Base-by-base conservation (phyloP, 2,888 invertebrate genomes). In the Synergus japonicus region DNA sequence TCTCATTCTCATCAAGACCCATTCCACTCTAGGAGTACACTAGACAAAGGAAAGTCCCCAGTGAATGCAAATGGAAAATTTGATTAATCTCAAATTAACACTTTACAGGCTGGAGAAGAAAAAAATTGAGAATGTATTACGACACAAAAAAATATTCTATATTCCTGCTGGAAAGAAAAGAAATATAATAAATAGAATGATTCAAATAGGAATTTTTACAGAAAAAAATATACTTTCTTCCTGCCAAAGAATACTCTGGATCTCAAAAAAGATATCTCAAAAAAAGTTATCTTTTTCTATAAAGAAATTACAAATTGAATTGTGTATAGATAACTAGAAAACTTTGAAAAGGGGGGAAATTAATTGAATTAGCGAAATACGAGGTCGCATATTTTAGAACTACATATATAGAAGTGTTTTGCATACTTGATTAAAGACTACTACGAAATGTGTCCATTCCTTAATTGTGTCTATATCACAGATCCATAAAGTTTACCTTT, bases 401-500 rank as follows among this genome's bases (percentile, higher is more conserved):
- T n/a, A n/a, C 54, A 54, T 54, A 54, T 5, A 7, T 0, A 15
- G 15, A n/a, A 49, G 89, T 89, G 87, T 86, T 92, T 92, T 91
- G 86, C 91, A 91, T 92, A 92, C 91, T 92, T 92, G 91, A 92
- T 92, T 92, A 92, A 91, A 92, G 92, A 91, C 88, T 88, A 79
- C 46, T 69, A 44, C 46, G 13, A 81, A 79, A 76, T 81, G 78
- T 81, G 79, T 78, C 76, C 63, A 81, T 79, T 82, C 78, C 22
- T 77, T 78, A 22, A 22, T 22, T 22, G 76, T 77, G 67, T 65
- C 76, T 67, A 80, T 76, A 80, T 78, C 69, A 79, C 41, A 69
- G 79, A 79, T 29, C 46, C 66, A 78, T 54, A 8, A 8, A 54
- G 54, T 54, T n/a, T 7, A 54, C n/a, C 8, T 7, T 67, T 67